These are phyloP conservation scores for Pseudochromis fuscus DNA, from an alignment of 2,797 vertebrate genomes.

Conservation along the genomic window DNA sequence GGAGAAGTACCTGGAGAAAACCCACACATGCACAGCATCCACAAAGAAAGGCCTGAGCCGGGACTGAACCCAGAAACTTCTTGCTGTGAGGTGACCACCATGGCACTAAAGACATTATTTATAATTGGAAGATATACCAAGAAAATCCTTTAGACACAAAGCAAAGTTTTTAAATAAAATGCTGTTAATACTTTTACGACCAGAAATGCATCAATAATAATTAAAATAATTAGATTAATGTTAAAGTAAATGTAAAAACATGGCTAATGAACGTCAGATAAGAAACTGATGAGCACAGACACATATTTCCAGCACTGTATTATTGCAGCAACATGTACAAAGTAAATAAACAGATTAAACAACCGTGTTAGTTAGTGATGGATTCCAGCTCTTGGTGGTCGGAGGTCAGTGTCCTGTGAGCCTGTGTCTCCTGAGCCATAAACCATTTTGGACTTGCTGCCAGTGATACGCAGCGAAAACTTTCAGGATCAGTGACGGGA, in stretches of 20 bases:
- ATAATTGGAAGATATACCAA: no score
- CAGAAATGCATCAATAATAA: no score
- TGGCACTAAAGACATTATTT: slow-evolving; percentile 1
- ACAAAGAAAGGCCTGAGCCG: no score
- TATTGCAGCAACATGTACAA: background rate
- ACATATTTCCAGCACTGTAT: background rate
- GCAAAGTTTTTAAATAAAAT: background rate
- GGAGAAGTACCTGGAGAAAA: no score
- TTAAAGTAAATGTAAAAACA: no score
- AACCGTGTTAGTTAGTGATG: background rate
- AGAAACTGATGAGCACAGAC: background rate
- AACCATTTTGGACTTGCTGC: slow-evolving; percentile 23
- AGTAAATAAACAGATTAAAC: slow-evolving; percentile 7
- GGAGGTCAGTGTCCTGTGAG: background rate
- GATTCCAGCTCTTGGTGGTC: background rate
- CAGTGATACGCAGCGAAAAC: slow-evolving; percentile 34
- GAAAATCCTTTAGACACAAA: no score
- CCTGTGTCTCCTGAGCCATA: background rate
- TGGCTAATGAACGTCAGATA: background rate
- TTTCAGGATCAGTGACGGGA: slow-evolving; percentile 43
- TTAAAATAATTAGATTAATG: no score
- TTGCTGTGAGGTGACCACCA: no score
- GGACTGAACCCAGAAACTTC: no score
- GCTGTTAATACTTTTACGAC: no score
- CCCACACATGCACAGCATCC: no score